A percentile compares a stretch with the other conserved stretches of the same genome.
Evolutionary conservation across 2,113 vertebrate genomes (phyloP).

Genomic region (Spilogale gracilis): DNA sequence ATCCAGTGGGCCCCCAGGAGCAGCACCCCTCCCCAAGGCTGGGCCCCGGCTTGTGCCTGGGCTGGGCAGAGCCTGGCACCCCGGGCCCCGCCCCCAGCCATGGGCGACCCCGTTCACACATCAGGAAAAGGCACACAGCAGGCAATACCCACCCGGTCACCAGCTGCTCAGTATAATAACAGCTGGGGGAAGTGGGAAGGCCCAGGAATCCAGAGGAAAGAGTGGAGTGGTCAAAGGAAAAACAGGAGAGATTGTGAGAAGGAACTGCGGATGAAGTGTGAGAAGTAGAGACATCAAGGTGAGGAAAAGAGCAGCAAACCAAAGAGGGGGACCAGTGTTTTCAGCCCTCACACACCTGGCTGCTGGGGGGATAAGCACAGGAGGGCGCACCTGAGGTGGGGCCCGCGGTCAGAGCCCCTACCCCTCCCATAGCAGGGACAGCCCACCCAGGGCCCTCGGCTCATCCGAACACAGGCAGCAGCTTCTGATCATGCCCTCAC

Average conservation of each 20-base stretch:
- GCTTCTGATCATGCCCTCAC: not conserved
- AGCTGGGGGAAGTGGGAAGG: conserved; percentile 85
- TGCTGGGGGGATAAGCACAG: not conserved
- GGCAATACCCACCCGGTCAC: conserved; percentile 88
- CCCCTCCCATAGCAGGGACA: not conserved
- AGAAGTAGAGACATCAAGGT: conserved; percentile 72
- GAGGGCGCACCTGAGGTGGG: not conserved
- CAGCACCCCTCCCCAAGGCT: not conserved
- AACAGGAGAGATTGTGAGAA: conserved; percentile 85
- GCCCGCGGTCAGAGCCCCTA: not conserved
- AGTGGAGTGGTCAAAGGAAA: conserved; percentile 82
- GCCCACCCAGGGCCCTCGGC: not conserved
- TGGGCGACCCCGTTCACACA: conserved; percentile 52
- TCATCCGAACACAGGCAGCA: not conserved
- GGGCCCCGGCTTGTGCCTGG: not conserved
- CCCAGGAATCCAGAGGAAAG: conserved; percentile 85
- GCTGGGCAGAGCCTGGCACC: not conserved
- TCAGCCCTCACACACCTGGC: not conserved
- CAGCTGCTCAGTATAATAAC: conserved; percentile 90
- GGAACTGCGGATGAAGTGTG: conserved; percentile 70
- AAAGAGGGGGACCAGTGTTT: not conserved
- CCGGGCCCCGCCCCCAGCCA: conserved; percentile 32
- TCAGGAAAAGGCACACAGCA: conserved; percentile 80
- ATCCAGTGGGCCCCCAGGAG: not conserved
- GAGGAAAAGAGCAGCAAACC: conserved; percentile 38